These are phyloP conservation scores for Habropoda laboriosa DNA, from an alignment of 1,140 invertebrate genomes.

Conservation along the genomic window DNA sequence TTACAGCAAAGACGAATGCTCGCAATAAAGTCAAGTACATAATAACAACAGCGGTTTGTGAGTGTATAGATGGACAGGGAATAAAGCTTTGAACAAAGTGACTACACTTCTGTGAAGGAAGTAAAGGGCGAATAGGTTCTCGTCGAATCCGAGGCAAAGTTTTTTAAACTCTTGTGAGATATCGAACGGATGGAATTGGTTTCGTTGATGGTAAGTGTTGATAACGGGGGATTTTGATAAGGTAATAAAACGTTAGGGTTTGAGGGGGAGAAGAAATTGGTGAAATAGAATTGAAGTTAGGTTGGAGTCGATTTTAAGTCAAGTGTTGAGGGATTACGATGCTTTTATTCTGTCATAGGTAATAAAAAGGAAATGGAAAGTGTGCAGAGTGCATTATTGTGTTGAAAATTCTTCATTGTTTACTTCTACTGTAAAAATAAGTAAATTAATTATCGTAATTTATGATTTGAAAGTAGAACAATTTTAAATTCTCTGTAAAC, in stretches of 20 bases:
- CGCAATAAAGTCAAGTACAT: slow-evolving; percentile 72
- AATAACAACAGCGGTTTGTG: slow-evolving; percentile 55
- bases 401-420: too few relatives aligned
- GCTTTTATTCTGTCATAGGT: too few relatives aligned
- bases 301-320: not conserved
- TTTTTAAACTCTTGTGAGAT: not conserved
- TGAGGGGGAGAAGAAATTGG: not conserved
- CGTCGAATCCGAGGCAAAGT: not conserved
- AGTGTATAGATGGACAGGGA: slow-evolving; percentile 30
- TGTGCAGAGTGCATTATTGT: too few relatives aligned
- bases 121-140: slow-evolving; percentile 21
- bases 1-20: slow-evolving; percentile 70
- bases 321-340: not conserved
- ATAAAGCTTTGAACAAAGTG: not conserved
- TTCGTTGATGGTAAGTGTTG: not conserved
- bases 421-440: too few relatives aligned
- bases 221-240: not conserved
- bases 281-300: not conserved
- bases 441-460: too few relatives aligned
- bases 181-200: not conserved
- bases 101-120: not conserved
- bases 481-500: too few relatives aligned
- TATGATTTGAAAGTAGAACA: too few relatives aligned
- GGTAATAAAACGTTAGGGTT: not conserved
- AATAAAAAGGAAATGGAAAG: too few relatives aligned